Evolutionary conservation across 2,113 vertebrate genomes (phyloP).

Genomic region (Aegithalos caudatus): DNA sequence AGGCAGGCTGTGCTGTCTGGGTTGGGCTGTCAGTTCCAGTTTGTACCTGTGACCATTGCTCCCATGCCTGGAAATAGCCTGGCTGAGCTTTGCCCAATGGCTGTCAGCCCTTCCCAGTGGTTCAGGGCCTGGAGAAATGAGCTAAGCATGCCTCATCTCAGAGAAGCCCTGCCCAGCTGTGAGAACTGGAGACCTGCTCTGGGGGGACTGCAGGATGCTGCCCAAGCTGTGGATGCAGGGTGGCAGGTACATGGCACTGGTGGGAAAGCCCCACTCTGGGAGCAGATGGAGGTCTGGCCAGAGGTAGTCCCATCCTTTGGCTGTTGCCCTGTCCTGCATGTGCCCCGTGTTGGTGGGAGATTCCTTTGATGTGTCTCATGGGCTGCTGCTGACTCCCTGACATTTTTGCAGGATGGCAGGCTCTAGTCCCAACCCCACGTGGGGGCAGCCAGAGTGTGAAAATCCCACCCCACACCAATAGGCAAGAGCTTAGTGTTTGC

Average conservation of each 20-base stretch:
- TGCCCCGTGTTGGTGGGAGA: background rate
- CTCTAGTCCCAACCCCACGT: background rate
- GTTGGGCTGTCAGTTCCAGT: background rate
- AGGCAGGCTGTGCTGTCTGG: background rate
- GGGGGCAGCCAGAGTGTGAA: background rate
- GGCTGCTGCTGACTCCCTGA: background rate
- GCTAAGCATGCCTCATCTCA: background rate
- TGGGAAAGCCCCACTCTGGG: background rate
- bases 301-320: background rate
- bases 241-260: background rate
- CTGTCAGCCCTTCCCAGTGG: background rate
- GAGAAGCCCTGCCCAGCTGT: background rate
- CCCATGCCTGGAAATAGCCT: background rate
- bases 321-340: fast-evolving
- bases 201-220: background rate
- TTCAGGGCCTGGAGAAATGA: background rate
- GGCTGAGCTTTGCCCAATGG: background rate
- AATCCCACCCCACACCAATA: background rate
- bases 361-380: background rate
- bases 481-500: background rate
- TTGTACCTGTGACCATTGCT: background rate
- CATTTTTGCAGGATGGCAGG: background rate
- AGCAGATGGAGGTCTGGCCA: background rate
- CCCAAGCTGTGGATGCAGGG: background rate
- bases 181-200: background rate